These are phyloP conservation scores for Lipophrys pholis DNA, from an alignment of 2,113 vertebrate species.

Conservation along the genomic window DNA sequence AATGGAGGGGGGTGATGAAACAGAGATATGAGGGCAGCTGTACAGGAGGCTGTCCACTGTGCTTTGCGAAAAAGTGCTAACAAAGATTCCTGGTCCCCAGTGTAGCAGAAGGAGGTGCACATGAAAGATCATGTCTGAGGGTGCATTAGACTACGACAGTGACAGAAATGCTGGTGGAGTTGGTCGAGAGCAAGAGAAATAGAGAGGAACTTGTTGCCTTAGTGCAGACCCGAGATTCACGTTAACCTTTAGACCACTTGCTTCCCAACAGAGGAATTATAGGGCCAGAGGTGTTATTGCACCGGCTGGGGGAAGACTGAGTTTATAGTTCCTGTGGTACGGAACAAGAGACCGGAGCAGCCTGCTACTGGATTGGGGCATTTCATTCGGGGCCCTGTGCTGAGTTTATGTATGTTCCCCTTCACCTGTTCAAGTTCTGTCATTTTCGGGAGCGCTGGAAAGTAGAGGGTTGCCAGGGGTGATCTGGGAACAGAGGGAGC, in stretches of 20 bases:
- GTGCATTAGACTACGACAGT: slow-evolving; percentile 32
- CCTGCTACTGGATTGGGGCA: slow-evolving; percentile 39
- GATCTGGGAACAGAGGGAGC: slow-evolving; percentile 36
- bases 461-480: slow-evolving; percentile 58
- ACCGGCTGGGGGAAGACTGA: slow-evolving; percentile 50
- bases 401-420: slow-evolving; percentile 25
- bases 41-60: slow-evolving; percentile 78
- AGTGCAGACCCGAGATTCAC: slow-evolving; percentile 60
- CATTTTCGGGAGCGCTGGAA: slow-evolving; percentile 30
- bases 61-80: slow-evolving; percentile 67
- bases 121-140: slow-evolving; percentile 60
- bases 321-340: slow-evolving; percentile 44
- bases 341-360: slow-evolving; percentile 35
- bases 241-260: slow-evolving; percentile 65
- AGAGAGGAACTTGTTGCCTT: slow-evolving; percentile 50
- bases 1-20: slow-evolving; percentile 89
- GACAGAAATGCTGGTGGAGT: slow-evolving; percentile 42
- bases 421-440: slow-evolving; percentile 51
- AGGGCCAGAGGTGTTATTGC: slow-evolving; percentile 63
- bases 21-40: slow-evolving; percentile 92
- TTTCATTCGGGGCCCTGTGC: slow-evolving; percentile 47
- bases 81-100: slow-evolving; percentile 63
- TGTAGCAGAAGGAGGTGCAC: slow-evolving; percentile 51
- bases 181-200: slow-evolving; percentile 48
- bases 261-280: slow-evolving; percentile 73